phyloP scores from a whole-genome alignment of 2,888 invertebrate species.

The Acheta domesticus region DNA sequence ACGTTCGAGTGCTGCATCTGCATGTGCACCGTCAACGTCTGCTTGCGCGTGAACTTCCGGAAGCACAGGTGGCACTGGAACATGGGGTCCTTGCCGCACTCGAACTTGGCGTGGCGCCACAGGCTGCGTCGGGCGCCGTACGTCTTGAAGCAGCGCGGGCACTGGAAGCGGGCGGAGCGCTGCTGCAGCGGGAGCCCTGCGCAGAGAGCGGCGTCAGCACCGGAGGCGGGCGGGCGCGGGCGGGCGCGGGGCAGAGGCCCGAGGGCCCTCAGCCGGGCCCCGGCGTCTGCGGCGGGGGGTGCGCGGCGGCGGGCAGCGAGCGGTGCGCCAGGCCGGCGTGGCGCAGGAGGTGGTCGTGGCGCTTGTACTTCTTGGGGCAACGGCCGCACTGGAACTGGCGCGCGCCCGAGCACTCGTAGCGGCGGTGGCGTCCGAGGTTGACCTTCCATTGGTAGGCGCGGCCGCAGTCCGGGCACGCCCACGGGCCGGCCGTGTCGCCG shows the following conservation, averaged over 20 bases:
- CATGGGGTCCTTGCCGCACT: background rate
- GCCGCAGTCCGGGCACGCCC: slow-evolving; percentile 44
- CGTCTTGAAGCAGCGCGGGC: background rate
- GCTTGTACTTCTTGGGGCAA: slow-evolving; percentile 36
- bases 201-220: background rate
- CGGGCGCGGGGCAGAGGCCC: background rate
- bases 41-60: background rate
- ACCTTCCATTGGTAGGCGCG: slow-evolving; percentile 45
- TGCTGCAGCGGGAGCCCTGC: background rate
- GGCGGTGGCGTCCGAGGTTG: slow-evolving; percentile 38
- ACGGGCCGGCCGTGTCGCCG: slow-evolving; percentile 31
- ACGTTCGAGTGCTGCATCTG: background rate
- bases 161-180: background rate
- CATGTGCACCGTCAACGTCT: background rate
- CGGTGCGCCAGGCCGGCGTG: slow-evolving; percentile 24
- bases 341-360: slow-evolving; percentile 22
- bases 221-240: slow-evolving; percentile 23
- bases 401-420: slow-evolving; percentile 40
- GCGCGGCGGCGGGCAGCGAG: background rate
- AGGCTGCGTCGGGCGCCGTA: background rate
- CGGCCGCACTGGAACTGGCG: slow-evolving; percentile 35
- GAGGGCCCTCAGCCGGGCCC: background rate
- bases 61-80: background rate
- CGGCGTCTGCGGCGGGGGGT: background rate
- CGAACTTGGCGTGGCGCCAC: background rate